phyloP scores from a whole-genome alignment of 2,113 vertebrate genomes.

The Machaerirhynchus nigripectus region DNA sequence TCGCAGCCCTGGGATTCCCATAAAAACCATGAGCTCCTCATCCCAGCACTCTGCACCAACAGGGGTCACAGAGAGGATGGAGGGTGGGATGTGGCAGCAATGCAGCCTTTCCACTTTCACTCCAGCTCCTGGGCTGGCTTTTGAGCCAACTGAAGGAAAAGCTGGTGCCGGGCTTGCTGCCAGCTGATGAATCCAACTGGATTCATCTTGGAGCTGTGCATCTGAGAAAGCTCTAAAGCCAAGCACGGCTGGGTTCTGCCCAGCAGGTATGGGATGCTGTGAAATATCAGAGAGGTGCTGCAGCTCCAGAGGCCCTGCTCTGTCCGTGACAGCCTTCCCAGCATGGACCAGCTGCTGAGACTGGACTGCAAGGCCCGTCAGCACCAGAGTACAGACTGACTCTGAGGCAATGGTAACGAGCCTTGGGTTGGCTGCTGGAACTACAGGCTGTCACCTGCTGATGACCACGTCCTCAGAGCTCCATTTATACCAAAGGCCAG shows the following conservation, averaged over 20 bases:
- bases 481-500: neutral
- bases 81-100: neutral
- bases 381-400: neutral
- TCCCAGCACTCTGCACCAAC: accelerated
- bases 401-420: neutral
- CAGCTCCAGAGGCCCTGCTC: neutral
- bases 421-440: neutral
- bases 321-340: neutral
- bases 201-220: neutral
- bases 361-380: neutral
- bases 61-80: neutral
- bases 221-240: neutral
- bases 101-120: neutral
- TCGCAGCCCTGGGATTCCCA: neutral
- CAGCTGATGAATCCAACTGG: slow-evolving; percentile 12
- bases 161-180: neutral
- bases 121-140: neutral
- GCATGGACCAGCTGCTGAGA: neutral
- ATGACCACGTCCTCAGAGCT: neutral
- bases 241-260: neutral
- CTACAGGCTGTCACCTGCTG: neutral
- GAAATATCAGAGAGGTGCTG: neutral
- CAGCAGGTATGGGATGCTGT: neutral
- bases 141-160: neutral
- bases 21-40: neutral